Base-by-base conservation (phyloP, 2,113 vertebrate genomes). In the Neolamprologus falcicula region DNA sequence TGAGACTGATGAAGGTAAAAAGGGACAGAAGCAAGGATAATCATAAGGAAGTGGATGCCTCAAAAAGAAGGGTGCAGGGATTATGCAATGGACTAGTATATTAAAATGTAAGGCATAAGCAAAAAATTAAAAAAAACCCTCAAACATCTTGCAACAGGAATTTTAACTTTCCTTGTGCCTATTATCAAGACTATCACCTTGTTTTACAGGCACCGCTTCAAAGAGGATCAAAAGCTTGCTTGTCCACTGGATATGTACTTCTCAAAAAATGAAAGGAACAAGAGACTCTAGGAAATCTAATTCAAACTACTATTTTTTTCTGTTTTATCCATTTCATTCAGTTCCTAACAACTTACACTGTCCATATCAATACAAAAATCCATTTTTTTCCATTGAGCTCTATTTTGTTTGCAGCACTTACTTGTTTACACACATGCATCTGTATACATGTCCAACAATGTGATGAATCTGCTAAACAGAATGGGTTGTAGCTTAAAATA, bases 1-100 rank as follows among this genome's bases (percentile, higher is more conserved):
- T 97, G 93, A 95, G 55, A 85, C 68, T 97, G 28, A 96, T 97
- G 93, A 97, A 97, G 97, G 97, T 97, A 93, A 6, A 73, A 16
- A 21, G 4, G 7, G 10, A 81, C 78, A 24, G 9, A 53, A 13
- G 4, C 9, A 26, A 13, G 42, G 19, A 10, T 19, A 10, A 57
- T 50, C 9, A 54, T 53, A 21, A n/a, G 14, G n/a, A 45, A 63
- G 37, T 45, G 68, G 40, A 76, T 71, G 66, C 35, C 13, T 42
- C 37, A 71, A 16, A 45, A 26, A 26, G 66, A 42, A 42, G 37
- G 35, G n/a, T 21, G 37, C 12, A 16, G n/a, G n/a, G n/a, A 42
- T 42, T 71, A 16, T 71, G 7, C 11, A 71, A 45, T 45, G 13
- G 7, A 24, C 37, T 71, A 16, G 66, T 21, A 71, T 71, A 24